These are phyloP conservation scores for Pantherophis vulpinus DNA, from an alignment of 2,797 vertebrate genomes.

Conservation along the genomic window DNA sequence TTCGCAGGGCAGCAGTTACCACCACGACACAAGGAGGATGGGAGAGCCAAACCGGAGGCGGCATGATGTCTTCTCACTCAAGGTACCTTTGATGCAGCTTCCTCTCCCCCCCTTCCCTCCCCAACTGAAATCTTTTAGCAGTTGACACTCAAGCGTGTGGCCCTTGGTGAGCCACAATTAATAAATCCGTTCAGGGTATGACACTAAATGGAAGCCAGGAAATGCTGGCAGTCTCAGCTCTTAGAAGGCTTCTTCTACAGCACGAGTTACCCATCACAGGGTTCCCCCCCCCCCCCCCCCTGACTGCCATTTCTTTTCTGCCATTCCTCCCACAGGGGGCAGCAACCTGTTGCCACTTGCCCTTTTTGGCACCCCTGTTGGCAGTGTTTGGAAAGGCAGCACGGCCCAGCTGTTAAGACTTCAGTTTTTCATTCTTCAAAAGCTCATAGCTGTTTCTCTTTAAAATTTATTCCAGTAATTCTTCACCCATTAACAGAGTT, in stretches of 20 bases:
- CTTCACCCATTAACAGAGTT: conserved; percentile 91
- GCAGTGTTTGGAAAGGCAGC: no score
- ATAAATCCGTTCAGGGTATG: neutral
- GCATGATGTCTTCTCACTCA: conserved; percentile 83
- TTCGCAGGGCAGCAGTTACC: conserved; percentile 84
- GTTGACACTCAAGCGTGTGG: neutral
- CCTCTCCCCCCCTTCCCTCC: neutral
- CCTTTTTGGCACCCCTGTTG: neutral
- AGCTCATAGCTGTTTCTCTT: conserved; percentile 42
- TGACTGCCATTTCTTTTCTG: neutral
- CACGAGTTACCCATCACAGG: neutral
- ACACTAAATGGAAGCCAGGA: neutral
- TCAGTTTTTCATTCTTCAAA: neutral
- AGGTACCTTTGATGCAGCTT: conserved; percentile 73
- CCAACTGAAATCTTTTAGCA: neutral
- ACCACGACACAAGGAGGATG: conserved; percentile 83
- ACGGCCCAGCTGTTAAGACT: neutral
- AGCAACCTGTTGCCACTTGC: neutral
- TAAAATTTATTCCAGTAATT: conserved; percentile 80
- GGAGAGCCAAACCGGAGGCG: conserved; percentile 76
- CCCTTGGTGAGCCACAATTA: neutral
- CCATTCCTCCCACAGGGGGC: neutral
- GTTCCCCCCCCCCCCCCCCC: no score
- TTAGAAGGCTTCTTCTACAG: neutral
- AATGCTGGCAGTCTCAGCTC: neutral